phyloP scores from a whole-genome alignment of 2,113 vertebrate genomes.

The Dunckerocampus dactyliophorus region DNA sequence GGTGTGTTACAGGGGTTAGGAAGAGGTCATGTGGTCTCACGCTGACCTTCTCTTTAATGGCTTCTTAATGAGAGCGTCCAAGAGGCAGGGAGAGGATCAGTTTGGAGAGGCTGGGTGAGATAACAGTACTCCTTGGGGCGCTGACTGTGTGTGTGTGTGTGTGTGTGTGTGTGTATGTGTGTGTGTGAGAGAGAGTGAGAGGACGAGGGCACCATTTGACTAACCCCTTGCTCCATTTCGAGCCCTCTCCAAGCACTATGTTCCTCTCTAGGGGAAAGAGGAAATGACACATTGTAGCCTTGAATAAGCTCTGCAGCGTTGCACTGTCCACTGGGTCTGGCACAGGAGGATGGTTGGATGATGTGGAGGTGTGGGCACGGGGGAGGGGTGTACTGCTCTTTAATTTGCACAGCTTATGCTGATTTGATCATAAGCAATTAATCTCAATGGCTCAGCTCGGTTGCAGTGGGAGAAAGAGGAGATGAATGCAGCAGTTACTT shows the following conservation, averaged over 20 bases:
- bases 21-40: constrained; percentile 51
- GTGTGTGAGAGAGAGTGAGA: background rate
- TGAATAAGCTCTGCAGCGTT: constrained; percentile 49
- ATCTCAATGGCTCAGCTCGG: constrained; percentile 64
- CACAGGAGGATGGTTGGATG: constrained; percentile 23
- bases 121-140: constrained; percentile 49
- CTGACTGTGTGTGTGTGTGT: constrained; percentile 7
- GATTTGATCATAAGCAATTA: constrained; percentile 77
- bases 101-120: constrained; percentile 43
- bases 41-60: constrained; percentile 59
- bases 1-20: constrained; percentile 53
- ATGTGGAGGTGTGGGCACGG: constrained; percentile 21
- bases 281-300: constrained; percentile 71
- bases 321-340: constrained; percentile 40
- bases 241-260: constrained; percentile 46
- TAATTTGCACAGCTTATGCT: constrained; percentile 70
- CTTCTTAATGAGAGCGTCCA: constrained; percentile 59
- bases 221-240: constrained; percentile 48
- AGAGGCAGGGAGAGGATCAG: constrained; percentile 31
- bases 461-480: constrained; percentile 36
- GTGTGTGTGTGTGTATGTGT: background rate
- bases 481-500: constrained; percentile 37
- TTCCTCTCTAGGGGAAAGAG: constrained; percentile 58
- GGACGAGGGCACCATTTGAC: constrained; percentile 19
- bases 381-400: constrained; percentile 39